These are phyloP conservation scores for Wiebesia pumilae DNA, from an alignment of 1,140 invertebrate species.

Conservation along the genomic window DNA sequence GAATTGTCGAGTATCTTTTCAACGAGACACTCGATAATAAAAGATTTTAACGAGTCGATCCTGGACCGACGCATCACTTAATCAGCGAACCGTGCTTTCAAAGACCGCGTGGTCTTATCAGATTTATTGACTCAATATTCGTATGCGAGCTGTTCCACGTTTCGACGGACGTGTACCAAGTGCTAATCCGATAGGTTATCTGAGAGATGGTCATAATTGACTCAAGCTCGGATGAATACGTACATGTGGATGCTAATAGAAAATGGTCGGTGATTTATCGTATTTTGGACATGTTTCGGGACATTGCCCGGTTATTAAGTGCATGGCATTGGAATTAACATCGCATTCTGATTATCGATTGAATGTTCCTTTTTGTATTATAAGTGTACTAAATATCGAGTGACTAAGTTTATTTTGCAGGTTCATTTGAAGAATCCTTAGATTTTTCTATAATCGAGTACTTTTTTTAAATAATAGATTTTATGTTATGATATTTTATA, in stretches of 20 bases:
- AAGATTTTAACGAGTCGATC: constrained; percentile 6
- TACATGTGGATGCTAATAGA: neutral
- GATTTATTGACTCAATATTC: constrained; percentile 18
- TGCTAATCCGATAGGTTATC: neutral
- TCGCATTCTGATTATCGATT: neutral
- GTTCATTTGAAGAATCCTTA: too few relatives aligned
- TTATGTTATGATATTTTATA: too few relatives aligned
- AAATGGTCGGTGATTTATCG: neutral
- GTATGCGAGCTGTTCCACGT: neutral
- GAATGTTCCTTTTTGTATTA: neutral
- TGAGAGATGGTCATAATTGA: neutral
- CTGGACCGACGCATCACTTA: neutral
- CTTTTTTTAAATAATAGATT: neutral
- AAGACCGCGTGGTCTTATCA: neutral
- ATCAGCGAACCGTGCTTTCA: constrained; percentile 5
- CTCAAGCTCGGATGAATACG: neutral
- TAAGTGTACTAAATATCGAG: neutral
- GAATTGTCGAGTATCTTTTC: neutral
- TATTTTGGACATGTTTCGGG: neutral
- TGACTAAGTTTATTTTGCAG: neutral
- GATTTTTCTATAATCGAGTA: neutral
- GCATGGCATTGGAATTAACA: neutral
- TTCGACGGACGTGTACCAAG: too few relatives aligned
- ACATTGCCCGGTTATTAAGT: too few relatives aligned
- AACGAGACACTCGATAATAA: neutral